Conservation (phyloP, 2,888 invertebrate genomes). For the Morpho achilles region DNA sequence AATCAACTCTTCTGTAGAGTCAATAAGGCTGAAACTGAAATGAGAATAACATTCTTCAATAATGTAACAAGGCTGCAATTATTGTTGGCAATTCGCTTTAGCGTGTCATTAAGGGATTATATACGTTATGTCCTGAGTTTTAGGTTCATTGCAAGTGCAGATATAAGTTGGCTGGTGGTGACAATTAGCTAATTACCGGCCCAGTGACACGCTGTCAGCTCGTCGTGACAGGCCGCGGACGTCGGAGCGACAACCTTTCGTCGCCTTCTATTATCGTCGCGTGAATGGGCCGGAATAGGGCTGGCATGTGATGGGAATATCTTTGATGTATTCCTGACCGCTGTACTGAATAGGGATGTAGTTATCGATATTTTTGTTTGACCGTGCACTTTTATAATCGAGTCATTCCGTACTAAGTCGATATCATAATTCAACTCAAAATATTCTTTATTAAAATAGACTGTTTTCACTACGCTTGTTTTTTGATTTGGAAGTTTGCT, state of each 20-base stretch:
- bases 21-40: conserved; percentile 19
- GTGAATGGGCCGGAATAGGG: conserved; percentile 36
- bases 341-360: conserved; percentile 9
- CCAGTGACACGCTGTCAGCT: conserved; percentile 45
- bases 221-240: conserved; percentile 45
- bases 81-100: conserved; percentile 31
- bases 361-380: neutral
- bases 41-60: conserved; percentile 34
- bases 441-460: too few relatives aligned
- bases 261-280: conserved; percentile 49
- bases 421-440: too few relatives aligned
- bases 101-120: neutral
- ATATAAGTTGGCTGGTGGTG: conserved; percentile 25
- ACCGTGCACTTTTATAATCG: neutral
- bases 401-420: too few relatives aligned
- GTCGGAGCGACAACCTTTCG: conserved; percentile 55
- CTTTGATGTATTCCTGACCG: conserved; percentile 27
- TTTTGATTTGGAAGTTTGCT: too few relatives aligned
- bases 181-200: conserved; percentile 66
- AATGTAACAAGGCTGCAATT: conserved; percentile 48
- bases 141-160: conserved; percentile 16
- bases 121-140: conserved; percentile 3
- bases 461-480: too few relatives aligned
- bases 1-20: neutral
- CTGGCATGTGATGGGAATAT: conserved; percentile 22